Conservation (phyloP, 64 coral and sea anemone genomes). For the Dendrophyllia cribrosa region DNA sequence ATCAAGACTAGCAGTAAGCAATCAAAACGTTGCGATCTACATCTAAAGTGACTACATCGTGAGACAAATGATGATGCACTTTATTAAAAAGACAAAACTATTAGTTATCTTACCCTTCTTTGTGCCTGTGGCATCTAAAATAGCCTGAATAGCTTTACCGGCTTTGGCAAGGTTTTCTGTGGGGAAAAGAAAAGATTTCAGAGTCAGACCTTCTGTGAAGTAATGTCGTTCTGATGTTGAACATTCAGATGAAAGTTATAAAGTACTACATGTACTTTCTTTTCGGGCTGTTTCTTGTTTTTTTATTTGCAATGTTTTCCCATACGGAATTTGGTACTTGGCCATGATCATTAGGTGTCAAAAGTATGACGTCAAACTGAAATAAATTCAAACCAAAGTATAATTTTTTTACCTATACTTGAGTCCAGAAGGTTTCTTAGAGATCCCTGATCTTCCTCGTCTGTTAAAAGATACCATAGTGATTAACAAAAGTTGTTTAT, state of each 20-base stretch:
- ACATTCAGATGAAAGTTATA: background rate
- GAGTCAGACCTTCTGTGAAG: background rate
- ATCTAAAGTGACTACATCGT: too few relatives aligned
- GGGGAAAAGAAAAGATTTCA: background rate
- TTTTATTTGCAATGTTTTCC: too few relatives aligned
- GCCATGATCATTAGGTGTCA: too few relatives aligned
- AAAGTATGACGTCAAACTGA: background rate
- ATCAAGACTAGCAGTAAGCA: too few relatives aligned
- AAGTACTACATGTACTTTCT: too few relatives aligned
- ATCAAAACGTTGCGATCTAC: too few relatives aligned
- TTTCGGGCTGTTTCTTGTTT: background rate
- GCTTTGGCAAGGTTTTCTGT: constrained; percentile 73
- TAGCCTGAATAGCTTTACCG: constrained; percentile 74
- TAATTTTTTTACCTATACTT: constrained; percentile 51
- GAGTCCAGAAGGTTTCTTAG: constrained; percentile 59
- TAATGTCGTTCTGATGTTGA: background rate
- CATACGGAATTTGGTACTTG: too few relatives aligned
- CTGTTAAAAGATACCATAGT: background rate
- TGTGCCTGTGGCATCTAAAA: constrained; percentile 62
- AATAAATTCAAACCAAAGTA: background rate
- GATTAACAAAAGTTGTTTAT: too few relatives aligned
- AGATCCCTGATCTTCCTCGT: constrained; percentile 28
- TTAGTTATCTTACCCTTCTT: constrained; percentile 29
- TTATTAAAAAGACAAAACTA: background rate
- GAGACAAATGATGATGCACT: background rate